These are phyloP conservation scores for Noctua janthina DNA, from an alignment of 2,888 invertebrate genomes.

Conservation along the genomic window DNA sequence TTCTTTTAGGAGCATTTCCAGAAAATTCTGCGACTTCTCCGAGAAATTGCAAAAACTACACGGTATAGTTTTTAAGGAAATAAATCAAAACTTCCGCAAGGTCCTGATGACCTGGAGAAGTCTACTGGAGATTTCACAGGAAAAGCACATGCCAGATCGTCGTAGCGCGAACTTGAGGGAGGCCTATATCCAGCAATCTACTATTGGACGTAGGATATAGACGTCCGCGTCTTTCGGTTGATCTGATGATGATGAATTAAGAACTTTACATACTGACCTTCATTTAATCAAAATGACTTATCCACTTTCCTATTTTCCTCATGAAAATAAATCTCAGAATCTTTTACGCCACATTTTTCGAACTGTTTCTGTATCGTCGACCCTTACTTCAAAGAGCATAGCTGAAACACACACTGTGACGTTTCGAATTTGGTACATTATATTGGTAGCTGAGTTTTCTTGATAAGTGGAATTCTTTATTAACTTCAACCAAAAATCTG, in stretches of 20 bases:
- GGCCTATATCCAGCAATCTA: neutral
- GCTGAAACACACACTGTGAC: neutral
- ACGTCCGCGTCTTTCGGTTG: neutral
- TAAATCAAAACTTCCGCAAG: neutral
- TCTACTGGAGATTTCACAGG: neutral
- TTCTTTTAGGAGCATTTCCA: neutral
- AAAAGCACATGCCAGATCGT: neutral
- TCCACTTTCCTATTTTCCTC: neutral
- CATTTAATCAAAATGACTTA: too few species aligned
- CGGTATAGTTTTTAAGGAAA: neutral
- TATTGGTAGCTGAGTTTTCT: neutral
- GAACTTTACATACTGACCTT: neutral
- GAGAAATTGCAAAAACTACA: neutral
- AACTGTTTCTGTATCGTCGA: neutral
- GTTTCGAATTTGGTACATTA: neutral
- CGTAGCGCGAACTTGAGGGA: neutral
- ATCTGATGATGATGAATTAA: neutral
- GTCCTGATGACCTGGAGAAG: neutral
- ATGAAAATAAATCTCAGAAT: neutral
- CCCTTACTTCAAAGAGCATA: neutral
- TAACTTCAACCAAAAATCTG: neutral
- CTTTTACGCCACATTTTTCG: neutral
- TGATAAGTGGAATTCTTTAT: neutral
- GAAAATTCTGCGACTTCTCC: neutral
- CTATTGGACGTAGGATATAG: neutral